A percentile compares a stretch with the other conserved stretches of the same genome.
phyloP scores from a whole-genome alignment of 2,113 vertebrate species.

The Oreochromis spilurus region DNA sequence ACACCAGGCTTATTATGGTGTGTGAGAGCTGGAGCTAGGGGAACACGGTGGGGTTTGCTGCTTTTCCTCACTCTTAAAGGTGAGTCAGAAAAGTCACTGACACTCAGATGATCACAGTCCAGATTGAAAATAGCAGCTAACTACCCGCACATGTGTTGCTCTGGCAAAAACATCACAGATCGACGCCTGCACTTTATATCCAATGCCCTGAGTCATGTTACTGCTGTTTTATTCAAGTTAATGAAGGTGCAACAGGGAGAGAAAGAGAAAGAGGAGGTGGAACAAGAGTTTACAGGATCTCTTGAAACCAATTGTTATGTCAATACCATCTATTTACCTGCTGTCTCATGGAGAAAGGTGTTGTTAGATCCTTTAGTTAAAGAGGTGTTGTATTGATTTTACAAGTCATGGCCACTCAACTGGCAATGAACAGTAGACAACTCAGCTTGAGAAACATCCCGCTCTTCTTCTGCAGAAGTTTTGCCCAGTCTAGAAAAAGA shows the following conservation, averaged over 20 bases:
- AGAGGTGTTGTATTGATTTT: background rate
- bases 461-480: background rate
- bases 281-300: background rate
- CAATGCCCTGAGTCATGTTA: constrained; percentile 1
- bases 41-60: background rate
- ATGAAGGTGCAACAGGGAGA: background rate
- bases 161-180: constrained; percentile 32
- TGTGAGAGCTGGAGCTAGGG: background rate
- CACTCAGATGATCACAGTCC: constrained; percentile 14
- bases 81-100: constrained; percentile 43
- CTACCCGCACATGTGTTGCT: constrained; percentile 42
- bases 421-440: background rate
- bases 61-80: constrained; percentile 50
- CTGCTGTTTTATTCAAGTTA: constrained; percentile 3
- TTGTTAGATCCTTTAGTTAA: background rate
- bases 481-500: background rate
- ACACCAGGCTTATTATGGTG: constrained; percentile 42
- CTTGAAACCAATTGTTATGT: background rate
- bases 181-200: constrained; percentile 19
- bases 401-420: background rate
- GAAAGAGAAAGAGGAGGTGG: background rate
- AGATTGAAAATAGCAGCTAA: constrained; percentile 45
- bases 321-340: background rate
- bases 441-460: background rate
- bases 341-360: background rate